Base-by-base conservation (phyloP, 2,797 vertebrate genomes). In the Gastrophryne carolinensis region DNA sequence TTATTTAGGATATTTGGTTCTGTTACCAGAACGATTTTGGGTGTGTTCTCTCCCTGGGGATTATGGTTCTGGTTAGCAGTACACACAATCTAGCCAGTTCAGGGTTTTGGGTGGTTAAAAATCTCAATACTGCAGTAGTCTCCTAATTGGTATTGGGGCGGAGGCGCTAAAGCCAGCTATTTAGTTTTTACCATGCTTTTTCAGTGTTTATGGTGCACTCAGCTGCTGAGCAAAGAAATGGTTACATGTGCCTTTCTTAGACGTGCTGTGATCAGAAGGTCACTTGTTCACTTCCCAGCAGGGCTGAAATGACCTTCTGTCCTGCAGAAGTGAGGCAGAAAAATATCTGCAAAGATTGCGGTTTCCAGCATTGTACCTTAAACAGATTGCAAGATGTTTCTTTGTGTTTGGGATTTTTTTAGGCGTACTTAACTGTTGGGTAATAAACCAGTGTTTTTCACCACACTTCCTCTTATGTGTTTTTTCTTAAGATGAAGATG, bases 221-320 rank as follows among this genome's bases (percentile, higher is more conserved):
- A 11, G 23, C 24, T n/a, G 34, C 27, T 11, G 5, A 41, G 52
- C 23, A 27, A 35, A 56, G 66, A 69, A 69, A 44, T 57, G 47
- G 66, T 69, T 69, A 69, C 52, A 21, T 69, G 50, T 60, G 52
- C 27, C 52, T 47, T 71, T 71, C 54, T 44, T 47, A 57, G 66
- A 69, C 64, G 2, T 66, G 53, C 68, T 65, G 68, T 66, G 68
- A 72, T 72, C 53, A 66, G 75, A 41, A 72, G 68, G 75, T 78
- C 61, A 72, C 23, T 78, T 78, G 75, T 72, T 72, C 75, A 72
- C 30, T 21, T 78, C 60, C 34, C 75, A 56, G 75, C 61, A 21
- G 50, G 75, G 67, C 39, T 52, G 12, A 58, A 30, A 34, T 78
- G 61, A 78, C 75, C 75, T 72, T 65, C 56, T 78, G 39, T 71